These are phyloP conservation scores for Callithrix jacchus DNA, from an alignment of 2,113 vertebrate genomes.

Conservation along the genomic window DNA sequence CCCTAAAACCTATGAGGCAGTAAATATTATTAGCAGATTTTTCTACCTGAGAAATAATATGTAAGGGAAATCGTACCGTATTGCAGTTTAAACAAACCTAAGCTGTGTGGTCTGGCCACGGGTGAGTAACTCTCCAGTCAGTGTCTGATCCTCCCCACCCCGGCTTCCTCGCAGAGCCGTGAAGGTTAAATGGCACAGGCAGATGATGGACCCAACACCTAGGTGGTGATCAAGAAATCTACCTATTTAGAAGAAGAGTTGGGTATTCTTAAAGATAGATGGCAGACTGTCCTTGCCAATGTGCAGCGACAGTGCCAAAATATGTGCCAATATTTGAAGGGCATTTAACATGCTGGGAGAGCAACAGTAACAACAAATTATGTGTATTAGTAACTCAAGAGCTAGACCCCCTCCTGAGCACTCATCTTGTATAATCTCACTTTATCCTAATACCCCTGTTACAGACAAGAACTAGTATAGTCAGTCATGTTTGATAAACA, in stretches of 20 bases:
- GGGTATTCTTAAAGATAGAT: not conserved
- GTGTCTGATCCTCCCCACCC: not conserved
- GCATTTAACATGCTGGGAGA: not conserved
- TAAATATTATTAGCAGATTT: not conserved
- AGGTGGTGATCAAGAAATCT: not conserved
- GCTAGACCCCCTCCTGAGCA: not conserved
- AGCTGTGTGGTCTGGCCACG: no score
- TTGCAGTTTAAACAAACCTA: not conserved
- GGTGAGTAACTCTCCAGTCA: not conserved
- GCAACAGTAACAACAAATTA: not conserved
- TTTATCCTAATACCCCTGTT: fast-evolving
- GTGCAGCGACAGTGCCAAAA: not conserved
- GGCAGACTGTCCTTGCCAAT: not conserved
- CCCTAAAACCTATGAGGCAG: not conserved
- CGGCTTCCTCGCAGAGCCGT: not conserved
- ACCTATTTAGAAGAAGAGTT: not conserved
- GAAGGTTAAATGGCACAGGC: not conserved
- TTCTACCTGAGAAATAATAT: not conserved
- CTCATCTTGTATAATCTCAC: no score
- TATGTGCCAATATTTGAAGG: not conserved
- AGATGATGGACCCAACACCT: not conserved
- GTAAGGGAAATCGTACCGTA: not conserved
- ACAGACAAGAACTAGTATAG: not conserved
- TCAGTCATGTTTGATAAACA: not conserved
- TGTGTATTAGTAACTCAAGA: not conserved